Base-by-base conservation (phyloP, 2,113 vertebrate species). In the Archilochus colubris region DNA sequence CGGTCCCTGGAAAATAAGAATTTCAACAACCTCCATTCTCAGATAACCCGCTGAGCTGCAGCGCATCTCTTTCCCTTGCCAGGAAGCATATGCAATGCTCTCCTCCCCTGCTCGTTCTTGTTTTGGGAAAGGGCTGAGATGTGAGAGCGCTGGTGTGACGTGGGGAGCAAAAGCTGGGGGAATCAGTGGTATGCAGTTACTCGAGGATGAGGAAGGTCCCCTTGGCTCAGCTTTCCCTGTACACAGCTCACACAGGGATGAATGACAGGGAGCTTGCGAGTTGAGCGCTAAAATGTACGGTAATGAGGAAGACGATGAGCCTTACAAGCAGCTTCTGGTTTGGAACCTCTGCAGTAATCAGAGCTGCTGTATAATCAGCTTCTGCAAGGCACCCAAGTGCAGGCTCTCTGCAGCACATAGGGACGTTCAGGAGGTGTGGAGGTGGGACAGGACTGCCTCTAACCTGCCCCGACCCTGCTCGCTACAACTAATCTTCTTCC, bases 11-110 rank as follows among this genome's bases (percentile, higher is more conserved):
- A 91, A 96, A 92, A 90, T 48, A 92, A 59, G 80, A 86, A 92
- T 95, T 94, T 93, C 86, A 86, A 83, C 72, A 86, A 81, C 82
- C 46, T 86, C 61, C 79, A 1, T 88, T 94, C 80, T 62, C 33
- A 67, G 79, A 33, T 43, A 86, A 78, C 76, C 86, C 5, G 8
- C 95, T 74, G 94, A 88, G 88, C 79, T 55, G 79, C 63, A 6
- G 1, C 7, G 3, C 72, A 50, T 63, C 72, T 74, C 53, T 12
- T 66, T 86, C 18, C 64, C 86, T 86, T 12, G 4, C 53, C 0
- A 3, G 73, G 72, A 90, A 86, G 82, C 40, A 70, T 55, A 82
- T 24, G 48, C 3, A 2, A 40, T 74, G 33, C 57, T 40, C 58
- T 86, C 64, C 64, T 77, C 33, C 36, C 40, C 76, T 74, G 48